A percentile compares a stretch with the other conserved stretches of the same genome.
These are phyloP conservation scores for Lochmaea crataegi DNA, from an alignment of 2,888 invertebrate genomes.

Conservation along the genomic window DNA sequence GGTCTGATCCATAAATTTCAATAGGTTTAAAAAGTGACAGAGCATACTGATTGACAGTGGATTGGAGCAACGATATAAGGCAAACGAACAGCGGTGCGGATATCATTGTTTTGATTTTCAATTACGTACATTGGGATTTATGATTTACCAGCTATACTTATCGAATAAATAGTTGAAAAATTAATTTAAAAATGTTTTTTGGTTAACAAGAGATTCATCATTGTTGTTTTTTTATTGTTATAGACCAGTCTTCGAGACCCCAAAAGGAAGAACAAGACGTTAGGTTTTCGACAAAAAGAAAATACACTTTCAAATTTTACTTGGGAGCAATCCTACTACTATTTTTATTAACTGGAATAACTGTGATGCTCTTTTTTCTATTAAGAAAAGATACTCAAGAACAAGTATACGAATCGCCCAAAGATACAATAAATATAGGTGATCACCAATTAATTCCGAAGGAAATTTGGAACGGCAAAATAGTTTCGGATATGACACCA, in stretches of 20 bases:
- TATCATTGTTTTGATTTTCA: no score
- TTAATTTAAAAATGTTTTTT: no score
- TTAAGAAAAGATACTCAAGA: conserved; percentile 1
- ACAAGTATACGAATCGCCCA: background rate
- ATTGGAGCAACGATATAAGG: no score
- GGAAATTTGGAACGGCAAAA: conserved; percentile 11
- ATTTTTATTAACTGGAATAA: background rate
- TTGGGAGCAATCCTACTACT: background rate
- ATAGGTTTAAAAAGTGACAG: no score
- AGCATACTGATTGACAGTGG: no score
- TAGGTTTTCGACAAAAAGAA: background rate
- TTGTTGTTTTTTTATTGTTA: conserved; percentile 27
- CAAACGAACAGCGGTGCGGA: no score
- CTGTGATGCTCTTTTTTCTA: background rate
- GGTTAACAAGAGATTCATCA: no score
- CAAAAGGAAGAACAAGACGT: conserved; percentile 27
- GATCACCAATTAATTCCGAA: background rate
- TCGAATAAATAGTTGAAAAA: no score
- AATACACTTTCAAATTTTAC: conserved; percentile 11
- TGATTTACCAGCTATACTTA: no score
- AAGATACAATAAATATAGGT: background rate
- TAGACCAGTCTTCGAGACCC: conserved; percentile 17
- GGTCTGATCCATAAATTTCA: no score
- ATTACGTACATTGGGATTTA: no score
- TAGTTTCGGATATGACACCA: background rate